These are phyloP conservation scores for Trichopoda pennipes DNA, from an alignment of 2,888 invertebrate species.

Conservation along the genomic window DNA sequence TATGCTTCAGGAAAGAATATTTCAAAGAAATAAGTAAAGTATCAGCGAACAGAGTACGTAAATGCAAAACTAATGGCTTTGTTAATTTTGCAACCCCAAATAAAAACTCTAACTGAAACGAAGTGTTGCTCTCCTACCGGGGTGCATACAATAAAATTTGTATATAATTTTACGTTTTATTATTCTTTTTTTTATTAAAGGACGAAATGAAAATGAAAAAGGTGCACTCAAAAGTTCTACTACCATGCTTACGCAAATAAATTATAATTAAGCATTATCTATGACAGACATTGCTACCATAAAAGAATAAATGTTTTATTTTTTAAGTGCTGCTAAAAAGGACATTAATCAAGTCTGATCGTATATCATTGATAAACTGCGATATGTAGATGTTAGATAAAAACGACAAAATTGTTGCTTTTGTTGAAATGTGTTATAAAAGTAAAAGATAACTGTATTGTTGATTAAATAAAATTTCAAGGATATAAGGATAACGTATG, in stretches of 20 bases:
- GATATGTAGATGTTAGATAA: constrained; percentile 53
- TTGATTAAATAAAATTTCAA: neutral
- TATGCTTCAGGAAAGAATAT: constrained; percentile 10
- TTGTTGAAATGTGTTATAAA: constrained; percentile 42
- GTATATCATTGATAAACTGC: constrained; percentile 59
- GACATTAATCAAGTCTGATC: constrained; percentile 67
- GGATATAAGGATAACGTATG: constrained; percentile 44
- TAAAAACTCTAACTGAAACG: constrained; percentile 13
- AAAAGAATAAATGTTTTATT: constrained; percentile 57
- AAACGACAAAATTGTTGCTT: constrained; percentile 39
- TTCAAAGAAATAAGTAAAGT: constrained; percentile 1
- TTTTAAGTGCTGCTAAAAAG: constrained; percentile 66
- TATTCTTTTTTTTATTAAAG: constrained; percentile 15
- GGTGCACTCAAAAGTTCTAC: constrained; percentile 53
- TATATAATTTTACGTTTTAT: constrained; percentile 50
- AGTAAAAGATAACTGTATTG: constrained; percentile 43
- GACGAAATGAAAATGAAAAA: constrained; percentile 43
- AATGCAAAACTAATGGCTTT: constrained; percentile 68
- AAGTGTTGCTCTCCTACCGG: constrained; percentile 3
- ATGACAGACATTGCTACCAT: constrained; percentile 67
- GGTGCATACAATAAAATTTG: constrained; percentile 43
- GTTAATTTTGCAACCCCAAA: constrained; percentile 67
- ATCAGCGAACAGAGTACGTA: constrained; percentile 22
- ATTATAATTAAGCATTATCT: constrained; percentile 69
- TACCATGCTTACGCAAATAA: constrained; percentile 64